Evolutionary conservation across 2,888 invertebrate species (phyloP), one percentile per base, ranked within the genome.

Genomic region (Gymnoscelis rufifasciata): DNA sequence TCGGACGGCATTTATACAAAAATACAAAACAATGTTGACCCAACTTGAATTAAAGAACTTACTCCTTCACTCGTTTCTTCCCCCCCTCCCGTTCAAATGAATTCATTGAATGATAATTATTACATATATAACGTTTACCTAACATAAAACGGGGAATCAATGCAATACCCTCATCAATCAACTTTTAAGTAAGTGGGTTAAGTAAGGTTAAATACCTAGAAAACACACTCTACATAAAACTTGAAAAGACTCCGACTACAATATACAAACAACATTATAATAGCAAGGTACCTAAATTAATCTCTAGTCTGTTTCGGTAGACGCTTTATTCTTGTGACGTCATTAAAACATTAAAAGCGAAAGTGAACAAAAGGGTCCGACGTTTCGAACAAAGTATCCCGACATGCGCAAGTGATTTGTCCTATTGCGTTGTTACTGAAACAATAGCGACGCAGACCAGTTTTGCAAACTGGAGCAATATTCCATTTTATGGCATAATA

Each of bases 381-480:
- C 39, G 19, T 30, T 15, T 23, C 38, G 60, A 59, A 75, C 77
- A 83, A 82, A 83, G 78, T 60, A 62, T 53, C 52, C 77, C 80
- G 78, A 76, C 74, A 68, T 74, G 71, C 75, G 77, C 75, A 80
- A 80, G 69, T 63, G 66, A 73, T 77, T 77, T 74, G 71, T 77
- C 74, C 68, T 69, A 71, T 79, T 76, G 76, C 76, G 74, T 69
- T 76, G 66, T 74, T 68, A 66, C 63, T 67, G 64, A 78, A 73
- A 83, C 81, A 82, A 82, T 66, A 23, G 65, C 59, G 59, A 68
- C 70, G 63, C 68, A 69, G 56, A 64, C 65, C 63, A 70, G 67
- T 78, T 75, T 74, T 64, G 71, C 74, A 75, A 83, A 83, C 74
- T 81, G 68, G 78, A 69, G 72, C 76, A 74, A 68, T 78, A 71